These are phyloP conservation scores for Euura lappo DNA, from an alignment of 1,140 invertebrate genomes.

Conservation along the genomic window DNA sequence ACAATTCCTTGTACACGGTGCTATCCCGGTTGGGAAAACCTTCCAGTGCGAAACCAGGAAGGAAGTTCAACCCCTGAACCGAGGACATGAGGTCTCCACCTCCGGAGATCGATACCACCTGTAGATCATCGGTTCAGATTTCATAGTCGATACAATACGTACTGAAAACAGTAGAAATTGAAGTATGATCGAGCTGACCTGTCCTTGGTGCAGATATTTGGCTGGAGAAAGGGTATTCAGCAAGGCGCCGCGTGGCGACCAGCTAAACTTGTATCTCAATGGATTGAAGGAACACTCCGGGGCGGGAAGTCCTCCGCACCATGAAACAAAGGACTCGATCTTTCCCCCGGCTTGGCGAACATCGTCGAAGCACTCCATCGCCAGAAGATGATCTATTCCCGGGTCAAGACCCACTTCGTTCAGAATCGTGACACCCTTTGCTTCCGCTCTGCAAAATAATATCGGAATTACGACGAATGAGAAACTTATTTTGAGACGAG, in stretches of 20 bases:
- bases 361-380: slow-evolving; percentile 96
- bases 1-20: slow-evolving; percentile 85
- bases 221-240: slow-evolving; percentile 89
- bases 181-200: slow-evolving; percentile 62
- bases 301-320: slow-evolving; percentile 95
- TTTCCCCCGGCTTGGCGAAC: slow-evolving; percentile 79
- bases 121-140: slow-evolving; percentile 21
- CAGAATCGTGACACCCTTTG: slow-evolving; percentile 88
- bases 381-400: slow-evolving; percentile 96
- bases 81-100: slow-evolving; percentile 88
- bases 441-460: slow-evolving; percentile 68
- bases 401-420: slow-evolving; percentile 97
- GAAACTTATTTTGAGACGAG: not conserved
- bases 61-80: slow-evolving; percentile 80
- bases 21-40: slow-evolving; percentile 97
- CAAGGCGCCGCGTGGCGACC: slow-evolving; percentile 91
- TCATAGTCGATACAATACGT: not conserved
- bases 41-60: slow-evolving; percentile 96
- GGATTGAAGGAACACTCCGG: slow-evolving; percentile 95
- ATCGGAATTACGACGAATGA: too few species aligned
- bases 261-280: slow-evolving; percentile 97
- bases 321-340: slow-evolving; percentile 94
- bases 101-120: slow-evolving; percentile 88
- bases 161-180: not conserved
- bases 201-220: slow-evolving; percentile 84